Conservation (phyloP, 2,888 invertebrate species). For the Coelopa pilipes region DNA sequence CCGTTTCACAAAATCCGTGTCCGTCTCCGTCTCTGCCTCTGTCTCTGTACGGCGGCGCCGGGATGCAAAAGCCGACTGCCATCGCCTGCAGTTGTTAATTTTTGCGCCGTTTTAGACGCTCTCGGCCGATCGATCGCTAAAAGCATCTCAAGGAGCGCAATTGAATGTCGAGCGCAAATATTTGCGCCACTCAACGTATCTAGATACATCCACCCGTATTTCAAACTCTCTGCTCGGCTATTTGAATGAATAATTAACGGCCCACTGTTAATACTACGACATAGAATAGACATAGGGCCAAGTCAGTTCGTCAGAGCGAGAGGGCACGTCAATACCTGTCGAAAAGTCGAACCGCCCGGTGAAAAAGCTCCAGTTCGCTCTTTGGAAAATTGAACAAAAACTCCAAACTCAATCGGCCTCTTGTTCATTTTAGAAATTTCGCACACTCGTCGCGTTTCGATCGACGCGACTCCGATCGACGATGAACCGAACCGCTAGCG, state of each 20-base stretch:
- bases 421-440: conserved; percentile 27
- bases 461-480: not conserved
- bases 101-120: not conserved
- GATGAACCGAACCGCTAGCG: not conserved
- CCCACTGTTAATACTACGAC: conserved; percentile 12
- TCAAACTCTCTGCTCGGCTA: not conserved
- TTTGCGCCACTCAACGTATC: conserved; percentile 20
- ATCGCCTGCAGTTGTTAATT: too few relatives aligned
- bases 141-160: conserved; percentile 48
- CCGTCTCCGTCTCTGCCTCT: too few relatives aligned
- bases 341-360: not conserved
- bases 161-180: conserved; percentile 36
- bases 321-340: not conserved
- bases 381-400: conserved; percentile 29
- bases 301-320: not conserved
- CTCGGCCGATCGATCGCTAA: conserved; percentile 39
- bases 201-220: not conserved
- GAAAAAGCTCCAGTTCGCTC: not conserved
- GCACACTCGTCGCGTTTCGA: conserved; percentile 14
- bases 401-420: conserved; percentile 3
- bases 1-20: not conserved
- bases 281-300: not conserved
- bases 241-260: conserved; percentile 30
- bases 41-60: not conserved
- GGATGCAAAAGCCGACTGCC: too few relatives aligned